Evolutionary conservation across 2,797 vertebrate species (phyloP).

Genomic region (Margarornis squamiger): DNA sequence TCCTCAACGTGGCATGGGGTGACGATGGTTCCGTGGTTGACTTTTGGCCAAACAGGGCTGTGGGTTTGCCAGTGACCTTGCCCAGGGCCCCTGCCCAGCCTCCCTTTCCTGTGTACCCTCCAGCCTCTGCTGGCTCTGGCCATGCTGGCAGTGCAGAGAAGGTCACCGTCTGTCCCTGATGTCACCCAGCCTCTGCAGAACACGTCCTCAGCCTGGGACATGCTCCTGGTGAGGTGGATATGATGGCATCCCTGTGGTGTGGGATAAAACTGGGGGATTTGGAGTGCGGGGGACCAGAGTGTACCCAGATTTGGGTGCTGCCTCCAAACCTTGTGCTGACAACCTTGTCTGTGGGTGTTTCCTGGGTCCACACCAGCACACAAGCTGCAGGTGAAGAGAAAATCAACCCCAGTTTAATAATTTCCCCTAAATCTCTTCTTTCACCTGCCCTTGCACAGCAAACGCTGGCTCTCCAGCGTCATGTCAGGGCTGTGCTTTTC

Average conservation of each 20-base stretch:
- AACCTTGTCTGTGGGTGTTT: neutral
- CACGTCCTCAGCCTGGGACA: neutral
- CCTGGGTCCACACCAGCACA: neutral
- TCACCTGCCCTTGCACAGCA: neutral
- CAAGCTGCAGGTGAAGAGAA: neutral
- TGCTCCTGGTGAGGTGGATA: neutral
- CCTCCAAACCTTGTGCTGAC: neutral
- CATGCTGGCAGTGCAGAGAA: neutral
- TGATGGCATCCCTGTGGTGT: neutral
- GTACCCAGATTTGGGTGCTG: neutral
- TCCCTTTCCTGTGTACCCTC: neutral
- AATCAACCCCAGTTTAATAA: neutral
- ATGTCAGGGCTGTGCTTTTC: neutral
- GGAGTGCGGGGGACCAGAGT: neutral
- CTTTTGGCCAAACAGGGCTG: rapidly evolving
- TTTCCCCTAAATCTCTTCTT: neutral
- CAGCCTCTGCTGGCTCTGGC: neutral
- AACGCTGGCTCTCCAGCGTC: neutral
- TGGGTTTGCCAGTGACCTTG: neutral
- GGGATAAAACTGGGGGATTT: neutral
- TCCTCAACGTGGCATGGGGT: neutral
- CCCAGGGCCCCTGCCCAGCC: neutral
- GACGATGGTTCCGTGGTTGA: neutral
- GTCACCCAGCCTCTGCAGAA: neutral
- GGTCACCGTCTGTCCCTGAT: neutral